These are phyloP conservation scores for Orestias chungarensis DNA, from an alignment of 2,797 vertebrate genomes.

Conservation along the genomic window DNA sequence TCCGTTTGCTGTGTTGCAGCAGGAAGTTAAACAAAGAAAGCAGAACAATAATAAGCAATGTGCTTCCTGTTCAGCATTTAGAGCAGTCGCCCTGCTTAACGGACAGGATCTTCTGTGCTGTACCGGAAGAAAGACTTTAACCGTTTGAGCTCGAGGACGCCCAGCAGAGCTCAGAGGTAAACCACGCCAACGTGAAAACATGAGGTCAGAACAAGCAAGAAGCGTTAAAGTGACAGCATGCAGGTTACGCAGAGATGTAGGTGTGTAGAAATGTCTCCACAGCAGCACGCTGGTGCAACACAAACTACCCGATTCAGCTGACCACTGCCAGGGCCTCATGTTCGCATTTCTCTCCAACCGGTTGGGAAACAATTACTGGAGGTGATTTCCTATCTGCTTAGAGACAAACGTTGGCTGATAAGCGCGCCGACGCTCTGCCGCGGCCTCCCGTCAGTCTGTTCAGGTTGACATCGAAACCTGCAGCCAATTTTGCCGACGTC, in stretches of 20 bases:
- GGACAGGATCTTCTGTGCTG: not conserved
- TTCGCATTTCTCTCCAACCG: constrained; percentile 1
- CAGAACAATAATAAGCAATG: constrained; percentile 46
- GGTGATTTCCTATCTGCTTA: constrained; percentile 4
- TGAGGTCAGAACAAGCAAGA: not conserved
- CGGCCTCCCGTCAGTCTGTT: not conserved
- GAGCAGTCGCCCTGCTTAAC: constrained; percentile 32
- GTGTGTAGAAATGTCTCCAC: not conserved
- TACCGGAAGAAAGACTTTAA: not conserved
- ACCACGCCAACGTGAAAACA: not conserved
- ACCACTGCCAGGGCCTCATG: constrained; percentile 1
- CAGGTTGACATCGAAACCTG: not conserved
- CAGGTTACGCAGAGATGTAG: not conserved
- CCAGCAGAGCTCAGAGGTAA: not conserved
- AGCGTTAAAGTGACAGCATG: not conserved
- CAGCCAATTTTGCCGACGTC: not conserved
- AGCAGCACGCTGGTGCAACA: constrained; percentile 6
- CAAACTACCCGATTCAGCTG: not conserved
- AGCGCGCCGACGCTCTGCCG: no score
- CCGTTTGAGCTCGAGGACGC: not conserved
- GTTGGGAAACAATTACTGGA: constrained; percentile 1
- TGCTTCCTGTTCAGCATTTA: constrained; percentile 45
- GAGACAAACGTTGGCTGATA: not conserved
- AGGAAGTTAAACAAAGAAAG: constrained; percentile 63
- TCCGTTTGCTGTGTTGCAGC: constrained; percentile 39